Evolutionary conservation across 2,888 invertebrate species (phyloP), one percentile per base, ranked within the genome.

Genomic region (Chrysolina haemoptera): DNA sequence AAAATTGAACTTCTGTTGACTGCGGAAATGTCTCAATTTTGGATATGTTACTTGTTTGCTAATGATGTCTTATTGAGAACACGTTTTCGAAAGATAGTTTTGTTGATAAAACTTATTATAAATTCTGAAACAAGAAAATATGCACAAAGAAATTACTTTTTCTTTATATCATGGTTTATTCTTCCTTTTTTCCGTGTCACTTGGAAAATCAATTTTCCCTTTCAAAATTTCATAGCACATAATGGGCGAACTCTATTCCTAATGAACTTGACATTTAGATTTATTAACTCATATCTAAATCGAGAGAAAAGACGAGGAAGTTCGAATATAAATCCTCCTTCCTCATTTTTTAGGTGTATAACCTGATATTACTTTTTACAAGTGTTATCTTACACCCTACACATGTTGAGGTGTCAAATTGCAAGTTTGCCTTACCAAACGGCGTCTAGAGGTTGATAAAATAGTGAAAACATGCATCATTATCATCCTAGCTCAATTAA

Each of bases 361-460:
- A 71, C 74, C 68, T 68, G 71, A 71, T 71, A 68, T 65, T 68
- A 63, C 68, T 64, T 63, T 70, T 70, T 74, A 59, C 59, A 59
- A 48, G 62, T 41, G 78, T 72, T 67, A 81, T 62, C 71, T 67
- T 65, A 81, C 78, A 81, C 80, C 74, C 79, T 79, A 81, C 81
- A 81, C 75, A 77, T 81, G 81, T 80, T 68, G 50, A 72, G 78
- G 76, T 74, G 75, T 81, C 77, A 64, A 59, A 76, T 81, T 76
- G 67, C 77, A 63, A 67, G 48, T 74, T 71, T 71, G 64, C 68
- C 67, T 35, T 66, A 66, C 53, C 64, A 73, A 68, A 70, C 75
- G 69, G 78, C 75, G 75, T 73, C 76, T 76, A 65, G 59, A 70
- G 59, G 35, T 59, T 59, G n/a, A 59, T 59, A 59, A 59, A 35